Evolutionary conservation across 92 coral and sea anemone species (phyloP).

Genomic region (Heliopora coerulea): DNA sequence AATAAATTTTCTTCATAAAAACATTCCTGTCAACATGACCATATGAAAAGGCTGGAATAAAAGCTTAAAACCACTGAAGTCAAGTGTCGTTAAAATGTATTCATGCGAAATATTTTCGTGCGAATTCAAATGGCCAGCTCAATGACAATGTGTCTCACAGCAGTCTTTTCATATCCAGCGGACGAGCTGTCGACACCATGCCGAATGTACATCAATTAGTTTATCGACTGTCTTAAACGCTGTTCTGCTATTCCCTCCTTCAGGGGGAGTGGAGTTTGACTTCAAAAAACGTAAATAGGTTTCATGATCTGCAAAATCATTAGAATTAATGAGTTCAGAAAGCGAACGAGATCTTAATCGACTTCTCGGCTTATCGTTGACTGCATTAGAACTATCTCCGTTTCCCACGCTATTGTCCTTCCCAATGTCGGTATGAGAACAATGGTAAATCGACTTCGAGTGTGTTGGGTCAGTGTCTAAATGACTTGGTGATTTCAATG

Average conservation of each 20-base stretch:
- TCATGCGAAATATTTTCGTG: too few species aligned
- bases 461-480: neutral
- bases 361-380: neutral
- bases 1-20: too few species aligned
- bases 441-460: constrained; percentile 11
- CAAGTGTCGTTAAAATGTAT: too few species aligned
- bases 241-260: neutral
- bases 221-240: constrained; percentile 24
- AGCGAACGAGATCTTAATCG: constrained; percentile 17
- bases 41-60: too few species aligned
- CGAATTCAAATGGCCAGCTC: too few species aligned
- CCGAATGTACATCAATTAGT: constrained; percentile 18
- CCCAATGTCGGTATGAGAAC: neutral
- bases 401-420: constrained; percentile 7
- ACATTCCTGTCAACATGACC: too few species aligned
- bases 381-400: neutral
- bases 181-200: constrained; percentile 14
- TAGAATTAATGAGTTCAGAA: neutral
- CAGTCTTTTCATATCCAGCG: constrained; percentile 20
- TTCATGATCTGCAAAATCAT: neutral
- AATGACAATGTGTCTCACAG: too few species aligned
- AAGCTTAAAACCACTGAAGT: too few species aligned
- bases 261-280: constrained; percentile 23
- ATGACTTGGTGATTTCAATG: neutral
- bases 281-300: neutral